Conservation (phyloP, 2,797 vertebrate genomes). For the Schizopygopsis pylzovi region DNA sequence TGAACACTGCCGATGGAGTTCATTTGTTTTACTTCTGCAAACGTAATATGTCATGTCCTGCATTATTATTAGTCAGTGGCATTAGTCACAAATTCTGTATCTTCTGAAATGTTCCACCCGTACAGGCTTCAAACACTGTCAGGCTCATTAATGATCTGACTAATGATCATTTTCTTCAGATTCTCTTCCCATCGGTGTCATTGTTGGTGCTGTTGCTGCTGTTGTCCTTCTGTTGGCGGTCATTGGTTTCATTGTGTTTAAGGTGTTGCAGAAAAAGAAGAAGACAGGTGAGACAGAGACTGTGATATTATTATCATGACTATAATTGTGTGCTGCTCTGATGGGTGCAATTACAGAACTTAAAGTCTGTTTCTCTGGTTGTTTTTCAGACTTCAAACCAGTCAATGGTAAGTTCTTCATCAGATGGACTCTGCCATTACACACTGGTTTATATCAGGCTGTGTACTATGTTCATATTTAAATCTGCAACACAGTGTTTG, state of each 20-base stretch:
- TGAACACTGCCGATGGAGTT: too few species aligned
- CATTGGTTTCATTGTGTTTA: not conserved
- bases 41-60: too few species aligned
- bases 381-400: conserved; percentile 7
- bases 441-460: not conserved
- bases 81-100: not conserved
- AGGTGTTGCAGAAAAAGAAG: conserved; percentile 30
- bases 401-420: conserved; percentile 9
- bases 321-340: not conserved
- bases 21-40: too few species aligned
- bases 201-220: not conserved
- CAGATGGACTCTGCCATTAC: not conserved
- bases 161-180: not conserved
- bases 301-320: not conserved
- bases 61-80: too few species aligned
- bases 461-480: too few species aligned
- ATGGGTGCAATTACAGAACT: not conserved
- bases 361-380: not conserved
- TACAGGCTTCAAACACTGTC: not conserved
- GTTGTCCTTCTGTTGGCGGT: not conserved
- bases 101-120: not conserved
- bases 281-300: conserved; percentile 10
- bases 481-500: too few species aligned
- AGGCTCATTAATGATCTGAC: too few species aligned
- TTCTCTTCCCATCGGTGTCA: not conserved